These are phyloP conservation scores for Hydractinia symbiolongicarpus DNA, from an alignment of 30 jellyfish, hydroid and myxozoan genomes.

Conservation along the genomic window DNA sequence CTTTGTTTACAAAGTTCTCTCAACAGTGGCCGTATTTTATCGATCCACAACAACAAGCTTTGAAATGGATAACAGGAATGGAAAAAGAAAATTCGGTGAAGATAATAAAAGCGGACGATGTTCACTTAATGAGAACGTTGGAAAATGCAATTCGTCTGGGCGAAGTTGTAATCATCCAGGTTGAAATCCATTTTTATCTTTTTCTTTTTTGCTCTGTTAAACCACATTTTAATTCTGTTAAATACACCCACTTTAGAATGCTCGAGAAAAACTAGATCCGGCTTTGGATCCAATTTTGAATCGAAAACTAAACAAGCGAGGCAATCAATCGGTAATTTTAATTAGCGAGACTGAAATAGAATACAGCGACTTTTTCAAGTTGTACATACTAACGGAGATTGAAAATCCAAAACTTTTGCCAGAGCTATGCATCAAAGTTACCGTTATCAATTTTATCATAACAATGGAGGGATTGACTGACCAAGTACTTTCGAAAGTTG, in stretches of 20 bases:
- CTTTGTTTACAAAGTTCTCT: slow-evolving; percentile 47
- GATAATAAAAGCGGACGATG: slow-evolving; percentile 50
- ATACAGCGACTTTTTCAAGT: slow-evolving; percentile 51
- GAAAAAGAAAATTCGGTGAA: slow-evolving; percentile 50
- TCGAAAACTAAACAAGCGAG: slow-evolving; percentile 28
- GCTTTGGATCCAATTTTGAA: slow-evolving; percentile 64
- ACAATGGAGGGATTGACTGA: slow-evolving; percentile 75
- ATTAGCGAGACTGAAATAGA: slow-evolving; percentile 73
- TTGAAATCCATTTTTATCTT: neutral
- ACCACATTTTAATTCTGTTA: too few relatives aligned
- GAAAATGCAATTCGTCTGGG: slow-evolving; percentile 84
- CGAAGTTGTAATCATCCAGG: slow-evolving; percentile 70
- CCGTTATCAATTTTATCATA: slow-evolving; percentile 70
- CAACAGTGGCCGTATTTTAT: slow-evolving; percentile 71
- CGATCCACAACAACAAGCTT: slow-evolving; percentile 88
- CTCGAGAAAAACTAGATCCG: slow-evolving; percentile 54
- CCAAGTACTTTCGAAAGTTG: slow-evolving; percentile 68
- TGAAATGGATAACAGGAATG: slow-evolving; percentile 54
- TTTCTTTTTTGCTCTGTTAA: neutral
- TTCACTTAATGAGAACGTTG: slow-evolving; percentile 49
- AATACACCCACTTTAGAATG: slow-evolving; percentile 33
- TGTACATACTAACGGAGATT: slow-evolving; percentile 51
- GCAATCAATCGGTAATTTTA: slow-evolving; percentile 21
- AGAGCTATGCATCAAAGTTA: slow-evolving; percentile 61
- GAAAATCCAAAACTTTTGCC: slow-evolving; percentile 65